A percentile compares a stretch with the other conserved stretches of the same genome.
These are phyloP conservation scores for Vombatus ursinus DNA, from an alignment of 2,113 vertebrate genomes.

Conservation along the genomic window DNA sequence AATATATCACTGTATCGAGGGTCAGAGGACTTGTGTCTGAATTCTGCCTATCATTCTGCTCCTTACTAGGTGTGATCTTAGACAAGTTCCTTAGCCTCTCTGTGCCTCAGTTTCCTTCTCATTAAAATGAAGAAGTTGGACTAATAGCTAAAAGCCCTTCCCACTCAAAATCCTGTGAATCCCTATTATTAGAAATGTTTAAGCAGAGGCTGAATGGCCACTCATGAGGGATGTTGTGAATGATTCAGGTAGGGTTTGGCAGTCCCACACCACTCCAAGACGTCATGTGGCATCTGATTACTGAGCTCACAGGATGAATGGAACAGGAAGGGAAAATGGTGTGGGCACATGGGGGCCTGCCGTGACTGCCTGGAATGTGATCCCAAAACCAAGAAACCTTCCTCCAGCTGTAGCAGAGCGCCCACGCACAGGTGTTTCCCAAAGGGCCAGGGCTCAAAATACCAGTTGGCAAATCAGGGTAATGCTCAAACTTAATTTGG, in stretches of 20 bases:
- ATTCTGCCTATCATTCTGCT: neutral
- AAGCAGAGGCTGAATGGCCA: neutral
- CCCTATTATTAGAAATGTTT: neutral
- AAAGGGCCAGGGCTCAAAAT: conserved; percentile 14
- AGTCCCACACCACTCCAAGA: neutral
- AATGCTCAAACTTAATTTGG: conserved; percentile 69
- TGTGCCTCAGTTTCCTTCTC: neutral
- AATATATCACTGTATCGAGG: accelerated
- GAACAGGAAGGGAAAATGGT: neutral
- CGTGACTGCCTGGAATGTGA: neutral
- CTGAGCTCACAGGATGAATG: neutral
- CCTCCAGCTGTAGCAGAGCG: conserved; percentile 45
- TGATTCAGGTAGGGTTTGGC: neutral
- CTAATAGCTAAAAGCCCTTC: neutral
- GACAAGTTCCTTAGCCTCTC: neutral
- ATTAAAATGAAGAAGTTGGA: neutral
- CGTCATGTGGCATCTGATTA: neutral
- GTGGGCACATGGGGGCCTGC: neutral
- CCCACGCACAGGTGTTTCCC: neutral
- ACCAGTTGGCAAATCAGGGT: conserved; percentile 18
- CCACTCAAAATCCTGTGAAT: neutral
- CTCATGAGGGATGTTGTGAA: neutral
- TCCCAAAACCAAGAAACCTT: neutral
- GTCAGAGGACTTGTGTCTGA: neutral
- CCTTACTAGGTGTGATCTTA: neutral